phyloP scores from a whole-genome alignment of 2,888 invertebrate species.

The Lasioglossum lativentre region DNA sequence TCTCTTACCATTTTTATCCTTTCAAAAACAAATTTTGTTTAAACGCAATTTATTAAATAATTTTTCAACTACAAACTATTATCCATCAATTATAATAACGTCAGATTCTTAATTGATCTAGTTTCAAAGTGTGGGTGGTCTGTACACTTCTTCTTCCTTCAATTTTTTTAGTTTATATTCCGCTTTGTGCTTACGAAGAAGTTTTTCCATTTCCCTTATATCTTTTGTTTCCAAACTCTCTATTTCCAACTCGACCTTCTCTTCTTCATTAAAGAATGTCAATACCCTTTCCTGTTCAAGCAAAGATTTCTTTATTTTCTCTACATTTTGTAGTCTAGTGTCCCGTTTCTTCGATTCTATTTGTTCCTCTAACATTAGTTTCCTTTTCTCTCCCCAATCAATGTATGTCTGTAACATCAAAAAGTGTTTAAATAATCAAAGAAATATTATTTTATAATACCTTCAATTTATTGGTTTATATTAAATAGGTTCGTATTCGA shows the following conservation, averaged over 20 bases:
- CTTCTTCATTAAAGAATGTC: slow-evolving; percentile 92
- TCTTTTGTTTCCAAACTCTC: slow-evolving; percentile 83
- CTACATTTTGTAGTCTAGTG: slow-evolving; percentile 86
- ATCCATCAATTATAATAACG: not conserved
- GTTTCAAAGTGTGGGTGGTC: slow-evolving; percentile 86
- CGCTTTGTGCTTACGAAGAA: not conserved
- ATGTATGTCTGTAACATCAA: slow-evolving; percentile 85
- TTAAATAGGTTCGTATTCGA: too few species aligned
- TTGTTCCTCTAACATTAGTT: slow-evolving; percentile 87
- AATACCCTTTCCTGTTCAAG: slow-evolving; percentile 87
- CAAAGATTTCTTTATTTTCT: slow-evolving; percentile 87
- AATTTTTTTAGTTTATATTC: slow-evolving; percentile 39
- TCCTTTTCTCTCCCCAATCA: slow-evolving; percentile 87
- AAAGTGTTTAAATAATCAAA: slow-evolving; percentile 17
- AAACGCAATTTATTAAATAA: slow-evolving; percentile 33
- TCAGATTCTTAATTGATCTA: slow-evolving; percentile 9
- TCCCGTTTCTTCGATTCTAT: slow-evolving; percentile 85
- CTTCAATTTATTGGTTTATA: not conserved
- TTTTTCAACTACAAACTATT: slow-evolving; percentile 23
- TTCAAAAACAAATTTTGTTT: not conserved
- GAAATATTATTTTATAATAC: slow-evolving; percentile 16
- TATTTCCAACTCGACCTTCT: slow-evolving; percentile 90
- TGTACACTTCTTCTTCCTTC: slow-evolving; percentile 87
- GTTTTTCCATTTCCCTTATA: slow-evolving; percentile 81
- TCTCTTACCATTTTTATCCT: slow-evolving; percentile 30